phyloP scores from a whole-genome alignment of 2,888 invertebrate genomes.

The Desoria tigrina region DNA sequence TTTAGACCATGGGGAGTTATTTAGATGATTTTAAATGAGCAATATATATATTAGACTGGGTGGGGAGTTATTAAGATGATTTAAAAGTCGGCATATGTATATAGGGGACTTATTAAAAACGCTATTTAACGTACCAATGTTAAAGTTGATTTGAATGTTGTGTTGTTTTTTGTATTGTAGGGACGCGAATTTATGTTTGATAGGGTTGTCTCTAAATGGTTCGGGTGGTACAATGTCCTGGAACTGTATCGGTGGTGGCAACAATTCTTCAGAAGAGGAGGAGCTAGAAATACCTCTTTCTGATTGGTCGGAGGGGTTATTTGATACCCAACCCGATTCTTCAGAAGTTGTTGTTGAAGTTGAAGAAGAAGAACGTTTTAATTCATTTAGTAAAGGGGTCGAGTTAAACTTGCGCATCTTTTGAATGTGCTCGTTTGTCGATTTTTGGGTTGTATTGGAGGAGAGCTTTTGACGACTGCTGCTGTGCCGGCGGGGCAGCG shows the following conservation, averaged over 20 bases:
- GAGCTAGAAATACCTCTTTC: background rate
- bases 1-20: too few relatives aligned
- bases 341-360: slow-evolving; percentile 60
- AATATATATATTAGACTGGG: too few relatives aligned
- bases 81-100: too few relatives aligned
- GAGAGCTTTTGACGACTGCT: background rate
- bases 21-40: too few relatives aligned
- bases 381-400: slow-evolving; percentile 32
- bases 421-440: background rate
- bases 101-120: too few relatives aligned
- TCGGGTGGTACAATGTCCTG: slow-evolving; percentile 1
- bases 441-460: background rate
- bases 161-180: too few relatives aligned
- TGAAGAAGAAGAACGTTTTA: slow-evolving; percentile 33
- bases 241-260: slow-evolving; percentile 9
- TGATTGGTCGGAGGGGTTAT: slow-evolving; percentile 10
- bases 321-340: slow-evolving; percentile 78
- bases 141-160: too few relatives aligned
- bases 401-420: slow-evolving; percentile 29
- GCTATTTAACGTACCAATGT: too few relatives aligned
- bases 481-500: background rate
- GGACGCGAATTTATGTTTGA: too few relatives aligned
- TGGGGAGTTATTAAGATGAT: too few relatives aligned
- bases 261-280: background rate
- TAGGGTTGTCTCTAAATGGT: background rate